phyloP scores from a whole-genome alignment of 2,113 vertebrate species.

The Baryphthengus martii region DNA sequence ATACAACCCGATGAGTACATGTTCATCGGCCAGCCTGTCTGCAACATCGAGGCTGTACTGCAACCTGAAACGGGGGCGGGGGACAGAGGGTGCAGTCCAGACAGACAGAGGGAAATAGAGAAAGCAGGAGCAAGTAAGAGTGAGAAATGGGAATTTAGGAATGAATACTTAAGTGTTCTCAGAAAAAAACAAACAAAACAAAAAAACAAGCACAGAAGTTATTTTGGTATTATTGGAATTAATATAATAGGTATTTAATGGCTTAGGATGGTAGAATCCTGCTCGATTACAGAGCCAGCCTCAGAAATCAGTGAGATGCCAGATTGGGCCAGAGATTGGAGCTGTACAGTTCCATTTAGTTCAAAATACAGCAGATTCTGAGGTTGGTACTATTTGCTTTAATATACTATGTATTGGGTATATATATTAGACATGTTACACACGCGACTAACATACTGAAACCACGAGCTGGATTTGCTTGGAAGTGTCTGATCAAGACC shows the following conservation, averaged over 20 bases:
- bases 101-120: constrained; percentile 56
- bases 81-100: constrained; percentile 35
- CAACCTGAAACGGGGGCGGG: constrained; percentile 84
- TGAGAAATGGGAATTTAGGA: constrained; percentile 45
- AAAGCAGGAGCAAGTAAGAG: constrained; percentile 54
- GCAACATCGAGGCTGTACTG: constrained; percentile 97
- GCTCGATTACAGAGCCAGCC: neutral
- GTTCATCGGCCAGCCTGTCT: constrained; percentile 98
- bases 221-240: neutral
- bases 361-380: neutral
- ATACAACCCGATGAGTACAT: constrained; percentile 96
- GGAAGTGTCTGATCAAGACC: neutral
- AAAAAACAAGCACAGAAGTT: neutral
- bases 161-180: neutral
- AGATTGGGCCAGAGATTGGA: neutral
- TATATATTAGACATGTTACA: neutral
- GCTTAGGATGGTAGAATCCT: neutral
- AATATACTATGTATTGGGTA: neutral
- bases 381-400: neutral
- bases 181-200: neutral
- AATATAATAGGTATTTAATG: neutral
- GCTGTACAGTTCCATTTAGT: neutral
- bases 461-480: constrained; percentile 6
- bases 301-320: neutral
- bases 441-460: neutral